Base-by-base conservation (phyloP, 2,888 invertebrate genomes). In the Seira ritae region DNA sequence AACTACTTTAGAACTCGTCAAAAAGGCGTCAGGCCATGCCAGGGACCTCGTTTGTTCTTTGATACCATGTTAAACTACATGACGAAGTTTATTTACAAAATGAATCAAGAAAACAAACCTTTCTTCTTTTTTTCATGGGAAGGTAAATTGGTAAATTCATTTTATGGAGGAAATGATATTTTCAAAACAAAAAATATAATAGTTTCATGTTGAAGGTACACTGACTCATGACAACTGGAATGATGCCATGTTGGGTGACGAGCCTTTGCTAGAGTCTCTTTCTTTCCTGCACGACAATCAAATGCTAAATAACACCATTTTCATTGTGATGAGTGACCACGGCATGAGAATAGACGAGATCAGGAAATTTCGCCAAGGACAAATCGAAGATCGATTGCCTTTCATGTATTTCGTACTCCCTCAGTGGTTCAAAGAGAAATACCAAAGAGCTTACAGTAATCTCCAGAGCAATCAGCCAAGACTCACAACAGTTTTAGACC, bases 201-300 rank as follows among this genome's bases (percentile, higher is more conserved):
- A 94, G 0, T 95, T 97, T 89, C 94, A 96, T 90, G 97, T 97
- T 96, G 93, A 95, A 84, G 94, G 94, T 0, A 94, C 95, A 77
- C 92, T 97, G 89, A 95, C 96, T 1, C 97, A 98, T 90, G 97
- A 97, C 90, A 94, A 93, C 90, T 92, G 97, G 71, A 96, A 96
- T 90, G 94, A 94, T 89, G 95, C 96, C 0, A 93, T 93, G 89
- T 90, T 88, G 66, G 90, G 90, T 0, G 91, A 91, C 84, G 88
- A 89, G 0, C 89, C 89, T 3, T 89, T 91, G 68, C 55, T 89
- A 2, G 83, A 89, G n/a, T 90, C 90, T 72, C 87, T 91, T 3
- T 86, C 85, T 37, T 84, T 88, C 73, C 83, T 90, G 17, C 87
- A 90, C 31, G 81, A 90, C 0, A 90, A 70, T 15, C 87, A 87